Evolutionary conservation across 2,888 invertebrate genomes (phyloP), one percentile per base, ranked within the genome.

Genomic region (Philaethria dido): DNA sequence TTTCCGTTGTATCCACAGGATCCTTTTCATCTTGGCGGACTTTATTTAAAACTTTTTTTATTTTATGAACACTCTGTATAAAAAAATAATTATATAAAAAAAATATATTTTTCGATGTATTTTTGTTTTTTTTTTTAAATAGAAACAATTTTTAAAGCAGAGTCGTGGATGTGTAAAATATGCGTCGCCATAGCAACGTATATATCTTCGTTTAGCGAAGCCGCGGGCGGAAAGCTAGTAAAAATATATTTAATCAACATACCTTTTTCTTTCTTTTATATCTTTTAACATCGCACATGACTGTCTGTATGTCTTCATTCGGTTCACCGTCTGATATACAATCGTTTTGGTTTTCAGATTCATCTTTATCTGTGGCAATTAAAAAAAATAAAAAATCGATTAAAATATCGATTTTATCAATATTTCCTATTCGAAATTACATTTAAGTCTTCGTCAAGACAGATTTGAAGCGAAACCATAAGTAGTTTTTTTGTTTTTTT

Each of bases 241-340:
- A n/a, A n/a, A n/a, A n/a, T n/a, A n/a, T n/a, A n/a, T n/a, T n/a
- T n/a, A n/a, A n/a, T 29, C 9, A 8, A 33, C 22, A 13, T 22
- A 66, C 69, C 64, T 66, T 69, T 42, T 50, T 69, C 55, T 67
- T 69, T 22, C 61, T 64, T 57, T 48, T 64, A 57, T 57, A 42
- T 20, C 44, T 63, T 45, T 64, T 64, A 3, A 61, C 64, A 16
- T 69, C 69, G 50, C 69, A 69, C 13, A 67, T 33, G 3, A 69
- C 66, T 0, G 69, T 69, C 4, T 69, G 69, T 69, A 69, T 69
- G 11, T 47, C 59, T 29, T 63, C 66, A 4, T 60, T 33, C 0
- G 63, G 63, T n/a, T 47, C 63, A 14, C 48, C 54, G n/a, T 66
- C 62, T 45, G 54, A 39, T 3, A 4, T 5, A 48, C 36, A 22